phyloP scores from a whole-genome alignment of 2,113 vertebrate genomes.

The Anser cygnoides region DNA sequence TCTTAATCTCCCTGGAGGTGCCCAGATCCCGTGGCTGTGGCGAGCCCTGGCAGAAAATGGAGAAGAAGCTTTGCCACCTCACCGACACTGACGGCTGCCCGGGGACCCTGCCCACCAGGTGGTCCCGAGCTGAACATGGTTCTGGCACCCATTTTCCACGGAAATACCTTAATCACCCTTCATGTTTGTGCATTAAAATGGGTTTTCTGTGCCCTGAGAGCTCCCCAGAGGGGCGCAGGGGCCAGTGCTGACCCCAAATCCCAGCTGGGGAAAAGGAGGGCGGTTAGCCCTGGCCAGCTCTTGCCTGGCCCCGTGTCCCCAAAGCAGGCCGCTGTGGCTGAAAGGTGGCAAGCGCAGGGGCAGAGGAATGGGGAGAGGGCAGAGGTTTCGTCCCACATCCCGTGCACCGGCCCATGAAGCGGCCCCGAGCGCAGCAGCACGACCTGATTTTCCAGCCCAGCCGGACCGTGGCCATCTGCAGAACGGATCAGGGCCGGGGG shows the following conservation, averaged over 20 bases:
- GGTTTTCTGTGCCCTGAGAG: background rate
- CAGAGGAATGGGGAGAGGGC: background rate
- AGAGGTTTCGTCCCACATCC: background rate
- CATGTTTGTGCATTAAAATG: background rate
- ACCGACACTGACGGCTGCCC: background rate
- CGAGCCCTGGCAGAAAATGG: background rate
- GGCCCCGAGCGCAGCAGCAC: background rate
- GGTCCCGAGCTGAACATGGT: fast-evolving
- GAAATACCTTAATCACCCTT: background rate
- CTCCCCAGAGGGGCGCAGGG: background rate
- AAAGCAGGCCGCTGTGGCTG: background rate
- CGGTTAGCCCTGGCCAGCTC: background rate
- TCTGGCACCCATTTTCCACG: background rate
- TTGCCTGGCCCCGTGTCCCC: background rate
- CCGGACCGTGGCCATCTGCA: background rate
- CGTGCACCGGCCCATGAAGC: background rate
- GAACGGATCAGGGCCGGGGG: background rate
- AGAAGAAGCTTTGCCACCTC: background rate
- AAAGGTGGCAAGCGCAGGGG: background rate
- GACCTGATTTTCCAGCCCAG: conserved; percentile 43
- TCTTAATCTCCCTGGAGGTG: background rate
- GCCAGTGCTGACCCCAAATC: background rate
- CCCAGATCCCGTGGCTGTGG: background rate
- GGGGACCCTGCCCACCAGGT: background rate
- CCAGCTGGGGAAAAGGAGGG: background rate